These are phyloP conservation scores for Tachina lurida DNA, from an alignment of 2,888 invertebrate species.

Conservation along the genomic window DNA sequence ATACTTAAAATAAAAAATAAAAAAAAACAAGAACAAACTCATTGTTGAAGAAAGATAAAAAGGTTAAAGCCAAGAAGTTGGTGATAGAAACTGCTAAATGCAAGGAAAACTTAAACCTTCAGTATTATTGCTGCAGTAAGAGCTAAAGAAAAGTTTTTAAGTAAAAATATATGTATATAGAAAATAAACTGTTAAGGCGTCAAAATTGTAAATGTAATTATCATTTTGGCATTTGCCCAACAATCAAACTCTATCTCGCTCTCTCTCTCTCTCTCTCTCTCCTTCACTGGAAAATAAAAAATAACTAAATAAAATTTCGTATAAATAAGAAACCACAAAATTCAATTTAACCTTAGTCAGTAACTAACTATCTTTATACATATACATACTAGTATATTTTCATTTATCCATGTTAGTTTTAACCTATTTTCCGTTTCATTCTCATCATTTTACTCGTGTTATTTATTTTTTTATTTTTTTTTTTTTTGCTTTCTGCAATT, in stretches of 20 bases:
- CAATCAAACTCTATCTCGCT: conserved; percentile 15
- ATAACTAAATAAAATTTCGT: not conserved
- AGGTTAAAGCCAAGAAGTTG: conserved; percentile 51
- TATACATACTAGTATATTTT: not conserved
- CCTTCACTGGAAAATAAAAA: not conserved
- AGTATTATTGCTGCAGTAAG: conserved; percentile 15
- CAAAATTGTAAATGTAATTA: conserved; percentile 73
- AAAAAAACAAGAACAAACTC: conserved; percentile 11
- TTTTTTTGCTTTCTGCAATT: conserved; percentile 1
- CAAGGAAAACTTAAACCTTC: conserved; percentile 28
- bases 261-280: not conserved
- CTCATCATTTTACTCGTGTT: not conserved
- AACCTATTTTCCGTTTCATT: conserved; percentile 39
- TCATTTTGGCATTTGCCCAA: conserved; percentile 52
- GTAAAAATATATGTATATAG: not conserved
- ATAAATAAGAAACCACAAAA: conserved; percentile 64
- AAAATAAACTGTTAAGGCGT: conserved; percentile 71
- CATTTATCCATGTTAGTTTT: conserved; percentile 44
- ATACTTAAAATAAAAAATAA: conserved; percentile 10
- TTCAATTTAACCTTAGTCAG: conserved; percentile 54
- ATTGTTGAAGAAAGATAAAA: conserved; percentile 56
- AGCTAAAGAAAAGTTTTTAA: not conserved
- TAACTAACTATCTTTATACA: not conserved
- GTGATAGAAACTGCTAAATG: conserved; percentile 16
- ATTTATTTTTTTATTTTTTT: conserved; percentile 12